These are phyloP conservation scores for Bungarus multicinctus DNA, from an alignment of 2,113 vertebrate species.

Conservation along the genomic window DNA sequence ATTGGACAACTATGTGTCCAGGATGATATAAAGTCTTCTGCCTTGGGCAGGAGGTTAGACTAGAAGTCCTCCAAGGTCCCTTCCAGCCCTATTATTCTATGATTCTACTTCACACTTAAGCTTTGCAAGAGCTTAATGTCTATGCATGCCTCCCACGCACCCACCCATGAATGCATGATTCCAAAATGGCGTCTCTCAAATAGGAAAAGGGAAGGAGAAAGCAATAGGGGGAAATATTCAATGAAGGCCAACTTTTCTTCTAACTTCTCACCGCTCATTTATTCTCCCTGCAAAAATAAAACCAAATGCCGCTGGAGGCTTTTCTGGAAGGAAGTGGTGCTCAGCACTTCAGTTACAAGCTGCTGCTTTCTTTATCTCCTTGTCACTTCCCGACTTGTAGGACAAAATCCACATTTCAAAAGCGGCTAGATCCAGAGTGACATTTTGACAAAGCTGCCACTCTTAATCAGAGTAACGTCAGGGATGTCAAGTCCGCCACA, in stretches of 20 bases:
- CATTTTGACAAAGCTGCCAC: conserved; percentile 14
- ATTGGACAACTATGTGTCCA: neutral
- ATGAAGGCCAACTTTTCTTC: neutral
- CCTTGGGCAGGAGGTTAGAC: neutral
- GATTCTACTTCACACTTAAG: neutral
- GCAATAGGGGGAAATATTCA: neutral
- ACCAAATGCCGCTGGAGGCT: neutral
- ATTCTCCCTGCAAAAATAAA: neutral
- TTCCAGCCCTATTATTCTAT: neutral
- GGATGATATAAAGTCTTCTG: neutral
- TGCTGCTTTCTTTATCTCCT: neutral
- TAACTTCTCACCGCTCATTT: neutral
- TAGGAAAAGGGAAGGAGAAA: neutral
- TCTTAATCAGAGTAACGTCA: neutral
- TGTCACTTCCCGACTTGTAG: neutral
- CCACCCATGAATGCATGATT: neutral
- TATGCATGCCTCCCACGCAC: neutral
- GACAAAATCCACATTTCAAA: neutral
- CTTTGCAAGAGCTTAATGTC: neutral
- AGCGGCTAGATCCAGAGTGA: neutral
- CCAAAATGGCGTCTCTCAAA: neutral
- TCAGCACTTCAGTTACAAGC: neutral
- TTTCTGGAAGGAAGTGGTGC: neutral
- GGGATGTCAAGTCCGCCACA: neutral
- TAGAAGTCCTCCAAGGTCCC: neutral